Evolutionary conservation across 92 coral and sea anemone species (phyloP), one percentile per base, ranked within the genome.

Genomic region (Plumapathes pennacea): DNA sequence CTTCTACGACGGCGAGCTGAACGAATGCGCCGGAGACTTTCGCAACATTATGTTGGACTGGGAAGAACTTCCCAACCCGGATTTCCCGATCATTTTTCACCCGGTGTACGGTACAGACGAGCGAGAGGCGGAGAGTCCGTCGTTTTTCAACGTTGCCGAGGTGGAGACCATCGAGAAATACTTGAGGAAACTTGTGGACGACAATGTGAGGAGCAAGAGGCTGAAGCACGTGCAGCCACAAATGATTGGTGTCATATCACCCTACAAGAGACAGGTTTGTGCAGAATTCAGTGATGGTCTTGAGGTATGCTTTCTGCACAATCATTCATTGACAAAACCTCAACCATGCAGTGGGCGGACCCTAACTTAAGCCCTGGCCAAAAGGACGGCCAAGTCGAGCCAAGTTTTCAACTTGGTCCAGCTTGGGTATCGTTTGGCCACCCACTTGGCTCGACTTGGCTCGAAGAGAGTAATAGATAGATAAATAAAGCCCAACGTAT

Each of bases 71-170:
- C 91, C 91, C 0, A 85, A 85, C 38, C 66, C 36, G 32, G 14
- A 36, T 8, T 85, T 78, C 28, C 92, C 92, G 3, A 73, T 85
- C 46, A 51, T 85, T 12, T 69, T 85, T 41, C 92, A 85, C 42
- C 83, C 92, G 12, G 92, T 85, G 28, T 85, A 17, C 33, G 92
- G 92, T 11, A 48, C 23, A 22, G 92, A 85, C 56, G 86, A 85
- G 31, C 63, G 92, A 51, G 92, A 85, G 53, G 92, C 50, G 1
- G 43, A 38, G 34, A 85, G 92, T 26, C 92, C 92, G 24, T 85
- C 92, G 10, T 85, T 85, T 70, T 85, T 85, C 58, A 85, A 85
- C 42, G 86, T 85, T 50, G 73, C 86, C 1, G 92, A 85, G 48
- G 86, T 85, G n/a, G 86, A 79, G 32, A 85, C 92, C 14, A 60